Evolutionary conservation across 2,113 vertebrate genomes (phyloP).

Genomic region (Clarias macrocephalus): DNA sequence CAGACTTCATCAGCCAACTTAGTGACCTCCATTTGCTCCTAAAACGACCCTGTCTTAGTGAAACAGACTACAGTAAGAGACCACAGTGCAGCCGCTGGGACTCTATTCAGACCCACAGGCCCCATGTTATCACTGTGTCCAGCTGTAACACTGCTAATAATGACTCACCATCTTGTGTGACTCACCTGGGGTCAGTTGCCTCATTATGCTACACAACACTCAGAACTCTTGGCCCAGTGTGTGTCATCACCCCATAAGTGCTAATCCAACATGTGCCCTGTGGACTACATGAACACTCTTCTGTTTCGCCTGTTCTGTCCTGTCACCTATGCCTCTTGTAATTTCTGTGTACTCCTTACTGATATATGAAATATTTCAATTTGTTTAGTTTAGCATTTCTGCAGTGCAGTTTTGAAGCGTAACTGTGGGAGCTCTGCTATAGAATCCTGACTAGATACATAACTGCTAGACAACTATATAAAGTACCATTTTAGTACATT

Average conservation of each 20-base stretch:
- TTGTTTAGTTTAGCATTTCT: not conserved
- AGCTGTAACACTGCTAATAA: constrained; percentile 25
- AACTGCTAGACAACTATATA: too few species aligned
- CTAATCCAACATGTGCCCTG: not conserved
- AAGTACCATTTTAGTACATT: too few species aligned
- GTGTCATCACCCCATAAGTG: constrained; percentile 3
- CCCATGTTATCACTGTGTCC: not conserved
- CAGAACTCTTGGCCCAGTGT: constrained; percentile 3
- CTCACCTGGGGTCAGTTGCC: constrained; percentile 39
- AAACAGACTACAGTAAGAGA: constrained; percentile 25
- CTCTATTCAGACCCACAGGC: constrained; percentile 16
- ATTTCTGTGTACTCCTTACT: not conserved
- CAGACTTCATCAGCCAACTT: constrained; percentile 5
- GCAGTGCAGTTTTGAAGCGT: too few species aligned
- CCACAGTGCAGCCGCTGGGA: constrained; percentile 23
- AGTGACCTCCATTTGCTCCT: not conserved
- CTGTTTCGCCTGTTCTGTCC: not conserved
- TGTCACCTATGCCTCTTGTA: not conserved
- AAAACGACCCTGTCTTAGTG: constrained; percentile 20
- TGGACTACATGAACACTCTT: not conserved
- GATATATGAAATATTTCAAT: not conserved
- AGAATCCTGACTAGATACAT: too few species aligned
- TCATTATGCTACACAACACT: constrained; percentile 41
- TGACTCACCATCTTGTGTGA: constrained; percentile 41
- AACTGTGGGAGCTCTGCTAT: too few species aligned